Conservation (phyloP, 2,113 vertebrate species). For the Nibea coibor region DNA sequence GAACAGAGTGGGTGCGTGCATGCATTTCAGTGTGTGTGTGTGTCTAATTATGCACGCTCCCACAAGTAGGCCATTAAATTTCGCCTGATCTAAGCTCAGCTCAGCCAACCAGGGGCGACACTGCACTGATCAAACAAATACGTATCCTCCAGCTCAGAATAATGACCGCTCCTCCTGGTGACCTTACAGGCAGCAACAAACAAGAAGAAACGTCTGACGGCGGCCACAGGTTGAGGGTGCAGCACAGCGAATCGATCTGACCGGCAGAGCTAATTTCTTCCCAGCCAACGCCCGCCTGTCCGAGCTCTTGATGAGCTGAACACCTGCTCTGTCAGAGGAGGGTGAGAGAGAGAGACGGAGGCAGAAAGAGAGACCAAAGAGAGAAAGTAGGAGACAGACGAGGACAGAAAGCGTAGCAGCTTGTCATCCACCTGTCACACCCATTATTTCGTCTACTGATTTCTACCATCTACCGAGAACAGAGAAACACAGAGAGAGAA, state of each 20-base stretch:
- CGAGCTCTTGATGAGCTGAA: conserved; percentile 67
- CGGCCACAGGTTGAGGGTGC: conserved; percentile 1
- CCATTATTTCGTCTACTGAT: too few species aligned
- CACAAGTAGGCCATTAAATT: conserved; percentile 58
- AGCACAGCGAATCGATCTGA: conserved; percentile 29
- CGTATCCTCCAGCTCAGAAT: not conserved
- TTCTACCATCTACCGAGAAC: not conserved
- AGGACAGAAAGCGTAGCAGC: not conserved
- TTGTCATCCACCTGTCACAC: too few species aligned
- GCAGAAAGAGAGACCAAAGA: conserved; percentile 6
- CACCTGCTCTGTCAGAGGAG: conserved; percentile 64
- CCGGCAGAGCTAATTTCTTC: conserved; percentile 50
- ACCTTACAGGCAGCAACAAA: not conserved
- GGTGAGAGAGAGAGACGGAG: conserved; percentile 27
- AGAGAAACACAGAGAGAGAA: not conserved
- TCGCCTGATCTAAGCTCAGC: conserved; percentile 45
- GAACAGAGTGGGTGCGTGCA: conserved; percentile 35
- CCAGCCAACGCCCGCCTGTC: conserved; percentile 54
- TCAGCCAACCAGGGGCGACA: conserved; percentile 18
- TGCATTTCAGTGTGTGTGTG: conserved; percentile 23
- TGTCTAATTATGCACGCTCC: conserved; percentile 38
- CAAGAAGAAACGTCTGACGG: not conserved
- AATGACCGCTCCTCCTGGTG: not conserved
- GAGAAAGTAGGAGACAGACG: not conserved
- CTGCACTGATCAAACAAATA: not conserved